A percentile compares a stretch with the other conserved stretches of the same genome.
Evolutionary conservation across 2,888 invertebrate genomes (phyloP).

Genomic region (Opisthograptis luteolata): DNA sequence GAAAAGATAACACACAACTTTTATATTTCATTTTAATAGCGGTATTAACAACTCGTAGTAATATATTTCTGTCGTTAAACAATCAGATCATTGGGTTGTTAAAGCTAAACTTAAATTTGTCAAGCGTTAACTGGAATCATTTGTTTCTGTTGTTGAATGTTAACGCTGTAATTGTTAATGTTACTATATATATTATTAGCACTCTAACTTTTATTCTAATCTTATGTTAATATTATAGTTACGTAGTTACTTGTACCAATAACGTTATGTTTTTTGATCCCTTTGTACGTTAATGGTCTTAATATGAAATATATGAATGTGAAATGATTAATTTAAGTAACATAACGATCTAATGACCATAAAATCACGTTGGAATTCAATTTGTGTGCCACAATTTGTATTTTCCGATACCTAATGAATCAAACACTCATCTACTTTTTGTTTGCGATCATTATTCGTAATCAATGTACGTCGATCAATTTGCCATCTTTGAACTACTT

Average conservation of each 20-base stretch:
- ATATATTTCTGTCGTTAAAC: conserved; percentile 21
- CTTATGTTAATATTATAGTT: too few relatives aligned
- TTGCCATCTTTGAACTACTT: conserved; percentile 15
- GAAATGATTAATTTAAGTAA: neutral
- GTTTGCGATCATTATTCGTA: conserved; percentile 14
- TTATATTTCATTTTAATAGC: too few relatives aligned
- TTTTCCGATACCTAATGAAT: conserved; percentile 14
- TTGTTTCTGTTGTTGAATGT: conserved; percentile 11
- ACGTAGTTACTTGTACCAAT: too few relatives aligned
- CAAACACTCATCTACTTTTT: conserved; percentile 19
- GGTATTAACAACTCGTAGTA: conserved; percentile 6
- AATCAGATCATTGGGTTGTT: conserved; percentile 54
- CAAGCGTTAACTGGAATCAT: conserved; percentile 35
- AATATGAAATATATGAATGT: too few relatives aligned
- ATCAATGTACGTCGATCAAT: conserved; percentile 17
- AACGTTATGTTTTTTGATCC: too few relatives aligned
- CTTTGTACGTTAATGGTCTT: too few relatives aligned
- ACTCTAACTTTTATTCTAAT: too few relatives aligned
- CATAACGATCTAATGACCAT: conserved; percentile 1
- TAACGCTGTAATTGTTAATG: conserved; percentile 2
- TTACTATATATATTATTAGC: neutral
- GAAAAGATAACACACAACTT: too few relatives aligned
- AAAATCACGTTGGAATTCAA: conserved; percentile 9
- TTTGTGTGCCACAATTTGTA: neutral
- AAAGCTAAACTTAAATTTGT: conserved; percentile 59